Conservation (phyloP, 2,113 vertebrate genomes). For the Furnarius figulus region DNA sequence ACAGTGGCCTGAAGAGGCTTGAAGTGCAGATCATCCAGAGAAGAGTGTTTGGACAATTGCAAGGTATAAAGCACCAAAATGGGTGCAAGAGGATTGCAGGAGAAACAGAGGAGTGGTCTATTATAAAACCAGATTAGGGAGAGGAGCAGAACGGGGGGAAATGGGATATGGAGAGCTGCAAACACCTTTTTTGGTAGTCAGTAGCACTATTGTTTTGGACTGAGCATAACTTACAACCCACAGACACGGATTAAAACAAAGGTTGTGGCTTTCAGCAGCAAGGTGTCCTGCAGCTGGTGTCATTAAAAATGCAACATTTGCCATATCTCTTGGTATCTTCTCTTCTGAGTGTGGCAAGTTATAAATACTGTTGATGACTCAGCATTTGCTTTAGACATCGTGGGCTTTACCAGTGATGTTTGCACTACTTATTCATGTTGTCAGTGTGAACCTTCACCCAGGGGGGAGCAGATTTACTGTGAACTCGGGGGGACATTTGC, state of each 20-base stretch:
- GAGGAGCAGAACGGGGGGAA: neutral
- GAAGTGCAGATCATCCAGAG: neutral
- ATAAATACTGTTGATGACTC: constrained; percentile 58
- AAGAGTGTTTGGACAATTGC: fast-evolving
- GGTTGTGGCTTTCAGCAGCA: neutral
- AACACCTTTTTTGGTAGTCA: neutral
- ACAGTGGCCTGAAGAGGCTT: neutral
- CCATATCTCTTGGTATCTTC: constrained; percentile 4
- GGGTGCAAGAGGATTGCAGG: neutral
- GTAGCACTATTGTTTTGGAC: neutral
- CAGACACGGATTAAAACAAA: neutral
- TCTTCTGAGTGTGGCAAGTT: constrained; percentile 27
- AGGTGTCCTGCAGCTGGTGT: constrained; percentile 34
- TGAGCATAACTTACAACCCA: neutral
- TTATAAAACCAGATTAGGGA: neutral
- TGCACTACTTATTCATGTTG: neutral
- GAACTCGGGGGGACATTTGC: neutral
- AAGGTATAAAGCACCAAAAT: neutral
- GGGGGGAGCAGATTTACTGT: neutral
- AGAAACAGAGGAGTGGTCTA: fast-evolving
- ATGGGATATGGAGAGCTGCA: neutral
- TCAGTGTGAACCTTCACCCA: neutral
- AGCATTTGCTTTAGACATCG: constrained; percentile 41
- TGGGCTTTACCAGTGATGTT: neutral
- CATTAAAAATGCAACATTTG: constrained; percentile 48